phyloP scores from a whole-genome alignment of 1,140 invertebrate genomes.

The Hydropsyche tenuis region DNA sequence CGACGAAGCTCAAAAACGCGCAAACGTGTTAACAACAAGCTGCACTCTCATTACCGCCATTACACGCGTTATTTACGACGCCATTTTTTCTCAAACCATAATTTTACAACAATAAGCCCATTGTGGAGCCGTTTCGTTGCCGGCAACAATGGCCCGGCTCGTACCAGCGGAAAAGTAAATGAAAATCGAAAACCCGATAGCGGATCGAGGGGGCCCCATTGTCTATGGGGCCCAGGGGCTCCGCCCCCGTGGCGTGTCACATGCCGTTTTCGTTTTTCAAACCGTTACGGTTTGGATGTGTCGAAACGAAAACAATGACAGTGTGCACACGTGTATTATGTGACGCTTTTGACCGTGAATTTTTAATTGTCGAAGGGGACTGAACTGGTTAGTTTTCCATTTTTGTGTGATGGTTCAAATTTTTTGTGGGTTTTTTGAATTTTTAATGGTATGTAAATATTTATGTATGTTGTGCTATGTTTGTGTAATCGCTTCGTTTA shows the following conservation, averaged over 20 bases:
- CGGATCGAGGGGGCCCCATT: background rate
- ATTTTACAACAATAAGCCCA: conserved; percentile 19
- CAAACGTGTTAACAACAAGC: no score
- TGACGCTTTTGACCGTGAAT: conserved; percentile 14
- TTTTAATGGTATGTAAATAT: no score
- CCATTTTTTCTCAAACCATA: no score
- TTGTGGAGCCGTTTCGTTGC: conserved; percentile 11
- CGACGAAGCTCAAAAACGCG: no score
- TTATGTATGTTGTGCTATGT: no score
- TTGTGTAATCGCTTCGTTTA: no score
- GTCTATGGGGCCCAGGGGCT: background rate
- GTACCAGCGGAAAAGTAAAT: conserved; percentile 22
- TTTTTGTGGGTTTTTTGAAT: no score
- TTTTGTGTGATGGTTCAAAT: no score
- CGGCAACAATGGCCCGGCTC: background rate
- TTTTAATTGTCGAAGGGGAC: background rate
- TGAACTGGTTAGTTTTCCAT: no score
- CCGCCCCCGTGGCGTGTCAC: background rate
- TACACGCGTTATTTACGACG: no score
- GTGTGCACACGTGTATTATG: background rate
- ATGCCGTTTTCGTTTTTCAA: background rate
- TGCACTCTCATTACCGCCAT: no score
- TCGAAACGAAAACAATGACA: conserved; percentile 16
- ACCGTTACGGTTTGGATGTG: background rate
- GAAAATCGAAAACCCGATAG: conserved; percentile 22